These are phyloP conservation scores for Dione vanillae DNA, from an alignment of 2,888 invertebrate species.

Conservation along the genomic window DNA sequence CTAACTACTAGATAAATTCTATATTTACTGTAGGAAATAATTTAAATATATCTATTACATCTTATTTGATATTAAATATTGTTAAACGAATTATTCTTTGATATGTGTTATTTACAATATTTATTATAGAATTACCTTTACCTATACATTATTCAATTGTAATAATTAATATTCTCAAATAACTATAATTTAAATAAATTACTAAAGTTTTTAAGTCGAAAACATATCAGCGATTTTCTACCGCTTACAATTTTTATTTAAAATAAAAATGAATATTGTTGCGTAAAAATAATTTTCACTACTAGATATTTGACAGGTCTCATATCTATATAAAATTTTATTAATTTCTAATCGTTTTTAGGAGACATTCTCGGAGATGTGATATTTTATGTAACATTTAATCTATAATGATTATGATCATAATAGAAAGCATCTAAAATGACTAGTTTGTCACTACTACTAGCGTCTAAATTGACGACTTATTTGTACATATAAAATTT, in stretches of 20 bases:
- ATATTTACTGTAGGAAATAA: conserved; percentile 32
- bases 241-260: conserved; percentile 41
- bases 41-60: conserved; percentile 14
- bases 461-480: too few species aligned
- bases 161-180: conserved; percentile 25
- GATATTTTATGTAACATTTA: conserved; percentile 73
- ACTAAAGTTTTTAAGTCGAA: conserved; percentile 41
- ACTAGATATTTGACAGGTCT: conserved; percentile 11
- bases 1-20: conserved; percentile 14
- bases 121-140: conserved; percentile 19
- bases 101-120: conserved; percentile 31
- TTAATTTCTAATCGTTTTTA: conserved; percentile 50
- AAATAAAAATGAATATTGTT: conserved; percentile 5
- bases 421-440: conserved; percentile 22
- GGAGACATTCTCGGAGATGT: conserved; percentile 68
- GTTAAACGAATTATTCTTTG: conserved; percentile 26
- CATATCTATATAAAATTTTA: background rate
- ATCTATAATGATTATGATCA: conserved; percentile 43
- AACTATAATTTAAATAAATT: conserved; percentile 12
- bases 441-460: conserved; percentile 1
- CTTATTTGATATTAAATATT: conserved; percentile 13
- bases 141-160: conserved; percentile 12
- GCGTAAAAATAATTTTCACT: conserved; percentile 11
- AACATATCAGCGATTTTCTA: conserved; percentile 64
- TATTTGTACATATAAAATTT: conserved; percentile 1